Evolutionary conservation across 2,888 invertebrate species (phyloP).

Genomic region (Erebia ligea): DNA sequence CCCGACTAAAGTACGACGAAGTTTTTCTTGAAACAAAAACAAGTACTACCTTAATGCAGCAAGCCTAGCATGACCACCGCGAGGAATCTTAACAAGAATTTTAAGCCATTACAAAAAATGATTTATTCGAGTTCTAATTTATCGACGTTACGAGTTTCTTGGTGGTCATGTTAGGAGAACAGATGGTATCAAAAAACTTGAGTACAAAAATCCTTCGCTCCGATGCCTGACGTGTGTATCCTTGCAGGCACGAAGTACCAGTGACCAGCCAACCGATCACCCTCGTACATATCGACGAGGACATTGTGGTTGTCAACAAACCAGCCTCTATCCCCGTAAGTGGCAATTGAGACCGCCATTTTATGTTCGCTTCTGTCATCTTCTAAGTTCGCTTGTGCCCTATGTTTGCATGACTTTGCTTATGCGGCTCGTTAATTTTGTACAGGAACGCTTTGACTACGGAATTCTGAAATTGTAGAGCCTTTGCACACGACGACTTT

Average conservation of each 20-base stretch:
- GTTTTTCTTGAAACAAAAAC: slow-evolving; percentile 8
- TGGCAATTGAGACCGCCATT: slow-evolving; percentile 93
- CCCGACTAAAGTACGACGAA: not conserved
- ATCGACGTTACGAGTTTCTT: no score
- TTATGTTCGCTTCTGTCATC: slow-evolving; percentile 89
- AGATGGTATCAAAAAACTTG: slow-evolving; percentile 28
- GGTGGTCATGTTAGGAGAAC: not conserved
- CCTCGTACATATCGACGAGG: slow-evolving; percentile 98
- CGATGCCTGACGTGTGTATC: slow-evolving; percentile 77
- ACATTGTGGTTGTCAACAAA: slow-evolving; percentile 99
- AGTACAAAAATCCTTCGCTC: slow-evolving; percentile 23
- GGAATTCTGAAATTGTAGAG: not conserved
- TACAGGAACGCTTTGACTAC: slow-evolving; percentile 9
- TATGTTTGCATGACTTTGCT: slow-evolving; percentile 39
- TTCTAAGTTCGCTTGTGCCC: slow-evolving; percentile 63
- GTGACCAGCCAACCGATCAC: slow-evolving; percentile 98
- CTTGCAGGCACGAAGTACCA: slow-evolving; percentile 98
- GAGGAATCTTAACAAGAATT: not conserved
- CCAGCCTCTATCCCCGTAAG: slow-evolving; percentile 99
- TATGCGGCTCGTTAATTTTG: slow-evolving; percentile 9
- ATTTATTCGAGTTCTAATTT: not conserved
- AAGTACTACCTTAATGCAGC: slow-evolving; percentile 7
- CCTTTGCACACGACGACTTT: not conserved
- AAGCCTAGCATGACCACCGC: not conserved
- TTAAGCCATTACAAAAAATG: not conserved